phyloP scores from a whole-genome alignment of 2,888 invertebrate species.

The Morinoia aosen region DNA sequence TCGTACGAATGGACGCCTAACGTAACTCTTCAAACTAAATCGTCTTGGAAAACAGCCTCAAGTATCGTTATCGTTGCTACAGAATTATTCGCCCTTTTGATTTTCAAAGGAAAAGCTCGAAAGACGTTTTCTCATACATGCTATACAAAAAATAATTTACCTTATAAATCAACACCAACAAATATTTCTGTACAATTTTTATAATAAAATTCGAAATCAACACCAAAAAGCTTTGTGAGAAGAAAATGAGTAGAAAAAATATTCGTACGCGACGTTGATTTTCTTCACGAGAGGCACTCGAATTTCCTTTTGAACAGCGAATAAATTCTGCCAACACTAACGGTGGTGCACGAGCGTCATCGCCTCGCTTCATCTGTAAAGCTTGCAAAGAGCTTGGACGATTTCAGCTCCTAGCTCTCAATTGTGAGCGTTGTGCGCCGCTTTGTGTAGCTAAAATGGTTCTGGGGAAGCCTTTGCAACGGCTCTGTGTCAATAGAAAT shows the following conservation, averaged over 20 bases:
- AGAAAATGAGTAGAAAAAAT: neutral
- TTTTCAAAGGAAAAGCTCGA: neutral
- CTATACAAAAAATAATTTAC: neutral
- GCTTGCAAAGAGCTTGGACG: neutral
- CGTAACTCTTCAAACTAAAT: neutral
- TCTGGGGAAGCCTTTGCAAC: neutral
- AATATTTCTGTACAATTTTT: neutral
- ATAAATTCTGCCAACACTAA: neutral
- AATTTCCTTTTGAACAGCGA: neutral
- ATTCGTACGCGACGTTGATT: neutral
- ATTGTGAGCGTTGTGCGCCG: neutral
- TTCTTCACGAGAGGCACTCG: neutral
- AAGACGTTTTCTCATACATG: neutral
- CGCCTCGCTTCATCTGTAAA: constrained; percentile 26
- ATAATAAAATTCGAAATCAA: neutral
- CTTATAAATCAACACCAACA: neutral
- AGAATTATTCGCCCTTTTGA: neutral
- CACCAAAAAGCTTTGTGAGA: neutral
- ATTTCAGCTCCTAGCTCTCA: neutral
- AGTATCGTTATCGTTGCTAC: neutral
- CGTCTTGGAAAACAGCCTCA: neutral
- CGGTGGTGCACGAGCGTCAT: neutral
- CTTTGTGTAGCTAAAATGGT: constrained; percentile 11
- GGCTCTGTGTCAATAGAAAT: constrained; percentile 1
- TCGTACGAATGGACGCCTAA: neutral